Evolutionary conservation across 2,888 invertebrate species (phyloP).

Genomic region (Eupithecia vulgata): DNA sequence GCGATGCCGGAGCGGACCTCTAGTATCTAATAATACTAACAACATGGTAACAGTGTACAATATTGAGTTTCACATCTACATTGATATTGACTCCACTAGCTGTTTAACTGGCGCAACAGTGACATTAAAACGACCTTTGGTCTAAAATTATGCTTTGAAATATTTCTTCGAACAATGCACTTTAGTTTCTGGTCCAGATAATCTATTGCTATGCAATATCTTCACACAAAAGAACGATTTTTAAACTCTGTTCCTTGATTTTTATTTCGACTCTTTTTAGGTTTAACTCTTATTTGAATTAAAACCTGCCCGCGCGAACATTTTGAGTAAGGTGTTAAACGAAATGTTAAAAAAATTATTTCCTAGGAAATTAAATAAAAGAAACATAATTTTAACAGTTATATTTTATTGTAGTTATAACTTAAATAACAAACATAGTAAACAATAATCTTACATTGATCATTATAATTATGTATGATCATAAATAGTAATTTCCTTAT

Average conservation of each 20-base stretch:
- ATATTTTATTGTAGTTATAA: background rate
- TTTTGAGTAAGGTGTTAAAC: too few relatives aligned
- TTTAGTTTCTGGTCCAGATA: background rate
- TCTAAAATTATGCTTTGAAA: constrained; percentile 33
- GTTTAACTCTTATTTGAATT: background rate
- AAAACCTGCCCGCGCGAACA: background rate
- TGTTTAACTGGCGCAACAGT: background rate
- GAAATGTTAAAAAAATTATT: too few relatives aligned
- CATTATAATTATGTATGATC: background rate
- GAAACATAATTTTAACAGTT: background rate
- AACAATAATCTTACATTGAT: background rate
- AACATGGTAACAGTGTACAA: background rate
- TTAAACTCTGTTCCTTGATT: background rate
- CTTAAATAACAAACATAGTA: background rate
- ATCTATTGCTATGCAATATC: background rate
- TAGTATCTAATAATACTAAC: too few relatives aligned
- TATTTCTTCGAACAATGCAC: constrained; percentile 17
- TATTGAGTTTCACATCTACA: constrained; percentile 18
- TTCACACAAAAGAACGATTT: background rate
- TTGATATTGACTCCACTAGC: background rate
- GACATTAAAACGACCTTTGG: constrained; percentile 36
- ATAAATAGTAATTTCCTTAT: background rate
- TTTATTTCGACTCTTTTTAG: background rate
- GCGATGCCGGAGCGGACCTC: too few relatives aligned
- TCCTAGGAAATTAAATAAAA: background rate